Conservation (phyloP, 2,113 vertebrate genomes). For the Emydura subglobosa region DNA sequence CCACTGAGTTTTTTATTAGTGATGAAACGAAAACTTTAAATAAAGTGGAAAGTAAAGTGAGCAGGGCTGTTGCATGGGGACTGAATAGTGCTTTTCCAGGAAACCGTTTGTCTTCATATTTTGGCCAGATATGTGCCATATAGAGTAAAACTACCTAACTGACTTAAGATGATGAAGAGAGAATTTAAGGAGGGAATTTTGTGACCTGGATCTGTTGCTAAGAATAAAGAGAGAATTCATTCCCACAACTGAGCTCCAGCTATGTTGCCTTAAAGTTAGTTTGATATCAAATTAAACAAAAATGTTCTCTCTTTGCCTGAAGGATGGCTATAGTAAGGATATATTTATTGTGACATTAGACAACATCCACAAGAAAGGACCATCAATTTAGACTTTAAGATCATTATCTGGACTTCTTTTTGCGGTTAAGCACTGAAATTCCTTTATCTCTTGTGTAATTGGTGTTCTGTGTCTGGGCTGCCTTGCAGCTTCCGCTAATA, state of each 20-base stretch:
- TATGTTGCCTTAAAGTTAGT: neutral
- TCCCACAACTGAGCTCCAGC: neutral
- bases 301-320: neutral
- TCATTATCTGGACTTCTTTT: neutral
- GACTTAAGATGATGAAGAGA: too few relatives aligned
- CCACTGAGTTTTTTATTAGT: neutral
- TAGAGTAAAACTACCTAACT: too few relatives aligned
- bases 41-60: neutral
- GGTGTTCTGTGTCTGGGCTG: neutral
- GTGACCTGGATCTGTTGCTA: too few relatives aligned
- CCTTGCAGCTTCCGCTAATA: neutral
- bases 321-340: neutral
- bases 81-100: neutral
- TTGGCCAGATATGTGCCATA: neutral
- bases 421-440: neutral
- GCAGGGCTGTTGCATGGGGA: neutral
- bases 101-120: neutral
- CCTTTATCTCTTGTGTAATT: neutral
- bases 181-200: neutral
- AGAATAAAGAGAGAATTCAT: too few relatives aligned
- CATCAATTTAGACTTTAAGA: neutral
- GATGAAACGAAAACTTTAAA: neutral
- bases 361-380: neutral
- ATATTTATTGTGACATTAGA: neutral
- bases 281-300: neutral